A percentile compares a stretch with the other conserved stretches of the same genome.
Conservation (phyloP, 2,797 vertebrate genomes). For the Selene dorsalis region DNA sequence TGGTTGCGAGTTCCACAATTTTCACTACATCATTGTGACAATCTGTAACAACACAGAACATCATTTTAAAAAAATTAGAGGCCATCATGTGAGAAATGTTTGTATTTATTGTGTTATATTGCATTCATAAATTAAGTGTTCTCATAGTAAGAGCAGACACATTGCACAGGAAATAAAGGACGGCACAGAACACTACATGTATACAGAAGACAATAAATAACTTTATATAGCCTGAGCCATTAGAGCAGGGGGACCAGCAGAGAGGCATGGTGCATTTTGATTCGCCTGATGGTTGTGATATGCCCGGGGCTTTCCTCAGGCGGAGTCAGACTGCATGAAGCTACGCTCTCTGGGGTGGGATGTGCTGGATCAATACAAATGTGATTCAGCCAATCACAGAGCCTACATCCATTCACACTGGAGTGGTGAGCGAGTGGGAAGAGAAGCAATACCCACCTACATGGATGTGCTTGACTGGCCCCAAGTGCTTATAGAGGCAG, state of each 20-base stretch:
- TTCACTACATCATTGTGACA: conserved; percentile 96
- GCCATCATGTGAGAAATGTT: conserved; percentile 10
- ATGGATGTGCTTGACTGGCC: conserved; percentile 60
- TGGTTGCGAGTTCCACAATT: conserved; percentile 95
- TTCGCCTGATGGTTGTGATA: conserved; percentile 54
- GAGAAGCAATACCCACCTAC: conserved; percentile 66
- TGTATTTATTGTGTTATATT: conserved; percentile 25
- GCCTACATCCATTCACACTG: conserved; percentile 61
- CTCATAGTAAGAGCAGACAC: conserved; percentile 25
- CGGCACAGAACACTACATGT: conserved; percentile 10
- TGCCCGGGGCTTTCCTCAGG: conserved; percentile 65
- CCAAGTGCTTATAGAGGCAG: conserved; percentile 66
- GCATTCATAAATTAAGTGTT: conserved; percentile 39
- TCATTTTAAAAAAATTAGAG: conserved; percentile 22
- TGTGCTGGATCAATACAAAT: conserved; percentile 72
- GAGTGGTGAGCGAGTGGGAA: conserved; percentile 58
- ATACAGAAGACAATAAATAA: conserved; percentile 49
- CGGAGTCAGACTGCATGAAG: conserved; percentile 66
- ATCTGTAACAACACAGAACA: conserved; percentile 79
- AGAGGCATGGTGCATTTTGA: conserved; percentile 39
- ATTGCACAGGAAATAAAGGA: conserved; percentile 32
- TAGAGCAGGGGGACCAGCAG: conserved; percentile 30
- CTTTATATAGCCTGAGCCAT: conserved; percentile 40
- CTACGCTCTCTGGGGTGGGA: conserved; percentile 63
- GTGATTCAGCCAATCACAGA: conserved; percentile 64